These are phyloP conservation scores for Cremastinae sp. DNA, from an alignment of 2,888 invertebrate genomes.

Conservation along the genomic window DNA sequence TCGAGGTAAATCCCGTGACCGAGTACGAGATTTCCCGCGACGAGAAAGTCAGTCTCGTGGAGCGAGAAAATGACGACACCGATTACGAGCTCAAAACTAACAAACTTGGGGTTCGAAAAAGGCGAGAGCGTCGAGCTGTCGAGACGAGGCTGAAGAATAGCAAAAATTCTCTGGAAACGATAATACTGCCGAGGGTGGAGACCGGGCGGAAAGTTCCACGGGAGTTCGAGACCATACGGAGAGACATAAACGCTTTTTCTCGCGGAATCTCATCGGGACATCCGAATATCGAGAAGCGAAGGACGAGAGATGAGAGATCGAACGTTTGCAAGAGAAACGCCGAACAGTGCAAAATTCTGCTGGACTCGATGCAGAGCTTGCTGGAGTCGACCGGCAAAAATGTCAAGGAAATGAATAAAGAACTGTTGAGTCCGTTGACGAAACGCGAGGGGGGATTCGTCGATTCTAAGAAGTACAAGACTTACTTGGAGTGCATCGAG, in stretches of 20 bases:
- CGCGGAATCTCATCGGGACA: background rate
- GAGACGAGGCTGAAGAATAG: constrained; percentile 11
- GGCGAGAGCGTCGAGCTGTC: constrained; percentile 27
- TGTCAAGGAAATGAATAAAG: constrained; percentile 34
- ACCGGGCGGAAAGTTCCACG: constrained; percentile 13
- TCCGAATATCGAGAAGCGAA: constrained; percentile 24
- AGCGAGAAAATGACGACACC: constrained; percentile 2
- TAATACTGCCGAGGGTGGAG: constrained; percentile 18
- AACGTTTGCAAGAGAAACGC: constrained; percentile 52
- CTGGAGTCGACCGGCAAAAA: constrained; percentile 32
- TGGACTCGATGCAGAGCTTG: constrained; percentile 48
- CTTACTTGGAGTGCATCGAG: constrained; percentile 64
- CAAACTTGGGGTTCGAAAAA: constrained; percentile 17
- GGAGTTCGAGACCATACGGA: constrained; percentile 9
- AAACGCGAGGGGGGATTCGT: constrained; percentile 9
- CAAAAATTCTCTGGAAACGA: background rate
- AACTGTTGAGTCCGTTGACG: constrained; percentile 38
- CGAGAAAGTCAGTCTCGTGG: background rate
- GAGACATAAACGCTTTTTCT: background rate
- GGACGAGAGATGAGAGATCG: constrained; percentile 21
- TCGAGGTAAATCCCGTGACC: background rate
- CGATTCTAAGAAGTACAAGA: constrained; percentile 26
- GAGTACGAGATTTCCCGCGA: constrained; percentile 1
- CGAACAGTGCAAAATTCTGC: constrained; percentile 56
- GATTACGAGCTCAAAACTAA: background rate